Conservation (phyloP, 2,888 invertebrate species). For the Harpalus rubripes region DNA sequence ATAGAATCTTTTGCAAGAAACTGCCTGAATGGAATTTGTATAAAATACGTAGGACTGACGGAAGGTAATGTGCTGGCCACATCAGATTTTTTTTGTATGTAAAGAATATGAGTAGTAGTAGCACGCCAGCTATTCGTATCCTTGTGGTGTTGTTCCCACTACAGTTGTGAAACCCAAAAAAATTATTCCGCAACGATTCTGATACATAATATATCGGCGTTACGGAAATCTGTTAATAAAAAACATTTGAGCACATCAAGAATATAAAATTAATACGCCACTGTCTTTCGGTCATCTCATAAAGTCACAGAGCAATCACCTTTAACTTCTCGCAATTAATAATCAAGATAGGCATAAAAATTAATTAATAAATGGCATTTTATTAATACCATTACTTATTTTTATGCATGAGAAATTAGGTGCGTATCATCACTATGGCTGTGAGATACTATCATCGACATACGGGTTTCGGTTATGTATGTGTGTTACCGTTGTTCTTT, state of each 20-base stretch:
- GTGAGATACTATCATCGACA: slow-evolving; percentile 5
- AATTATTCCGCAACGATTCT: too few species aligned
- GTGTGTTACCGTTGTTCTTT: slow-evolving; percentile 53
- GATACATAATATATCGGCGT: too few species aligned
- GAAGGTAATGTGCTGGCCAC: too few species aligned
- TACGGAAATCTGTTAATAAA: neutral
- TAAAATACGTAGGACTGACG: too few species aligned
- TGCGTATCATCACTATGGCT: slow-evolving; percentile 17
- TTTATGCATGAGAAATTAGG: slow-evolving; percentile 26
- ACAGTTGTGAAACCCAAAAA: too few species aligned
- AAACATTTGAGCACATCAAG: neutral
- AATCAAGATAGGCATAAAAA: slow-evolving; percentile 25
- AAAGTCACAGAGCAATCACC: slow-evolving; percentile 11
- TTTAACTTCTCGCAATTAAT: slow-evolving; percentile 35
- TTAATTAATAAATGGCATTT: slow-evolving; percentile 46
- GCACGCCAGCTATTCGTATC: too few species aligned
- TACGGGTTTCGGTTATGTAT: slow-evolving; percentile 46
- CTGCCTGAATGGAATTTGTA: too few species aligned
- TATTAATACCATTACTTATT: slow-evolving; percentile 44
- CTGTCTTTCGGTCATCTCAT: neutral
- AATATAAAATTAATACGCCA: slow-evolving; percentile 2
- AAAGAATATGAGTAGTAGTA: too few species aligned
- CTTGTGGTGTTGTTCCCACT: too few species aligned
- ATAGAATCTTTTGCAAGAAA: too few species aligned
- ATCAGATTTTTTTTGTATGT: too few species aligned